These are phyloP conservation scores for Priocnemis perturbator DNA, from an alignment of 2,888 invertebrate species.

Conservation along the genomic window DNA sequence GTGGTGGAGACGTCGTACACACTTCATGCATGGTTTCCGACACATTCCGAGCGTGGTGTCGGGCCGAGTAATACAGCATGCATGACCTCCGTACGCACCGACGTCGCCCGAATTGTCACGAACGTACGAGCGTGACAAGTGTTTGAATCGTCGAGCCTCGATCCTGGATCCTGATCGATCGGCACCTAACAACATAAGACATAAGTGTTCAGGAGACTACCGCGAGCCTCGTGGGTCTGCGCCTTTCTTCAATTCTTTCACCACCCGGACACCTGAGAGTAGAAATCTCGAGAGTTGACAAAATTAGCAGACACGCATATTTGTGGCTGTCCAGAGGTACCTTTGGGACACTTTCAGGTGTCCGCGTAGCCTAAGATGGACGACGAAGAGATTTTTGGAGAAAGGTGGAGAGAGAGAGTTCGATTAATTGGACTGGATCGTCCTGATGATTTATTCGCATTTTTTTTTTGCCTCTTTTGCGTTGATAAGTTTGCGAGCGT, in stretches of 20 bases:
- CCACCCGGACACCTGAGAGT: too few relatives aligned
- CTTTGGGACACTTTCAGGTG: too few relatives aligned
- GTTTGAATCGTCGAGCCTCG: conserved; percentile 17
- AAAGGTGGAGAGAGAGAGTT: not conserved
- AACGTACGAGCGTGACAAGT: conserved; percentile 26
- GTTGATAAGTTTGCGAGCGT: conserved; percentile 1
- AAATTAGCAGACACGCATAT: too few relatives aligned
- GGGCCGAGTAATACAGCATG: conserved; percentile 23
- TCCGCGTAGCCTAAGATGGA: too few relatives aligned
- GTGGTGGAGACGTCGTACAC: not conserved
- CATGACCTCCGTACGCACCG: conserved; percentile 37
- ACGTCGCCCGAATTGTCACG: conserved; percentile 48
- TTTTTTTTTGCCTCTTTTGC: not conserved
- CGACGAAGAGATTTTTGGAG: too few relatives aligned
- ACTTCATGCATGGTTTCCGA: conserved; percentile 22
- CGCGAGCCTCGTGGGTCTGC: too few relatives aligned
- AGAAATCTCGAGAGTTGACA: too few relatives aligned
- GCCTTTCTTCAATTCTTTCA: too few relatives aligned
- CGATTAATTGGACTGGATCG: too few relatives aligned
- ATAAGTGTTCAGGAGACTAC: too few relatives aligned
- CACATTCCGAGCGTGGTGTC: conserved; percentile 30
- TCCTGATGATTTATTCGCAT: not conserved
- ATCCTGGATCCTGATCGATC: not conserved
- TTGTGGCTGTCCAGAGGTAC: too few relatives aligned
- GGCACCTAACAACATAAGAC: too few relatives aligned